Evolutionary conservation across 2,797 vertebrate species (phyloP).

Genomic region (Cyprinella venusta): DNA sequence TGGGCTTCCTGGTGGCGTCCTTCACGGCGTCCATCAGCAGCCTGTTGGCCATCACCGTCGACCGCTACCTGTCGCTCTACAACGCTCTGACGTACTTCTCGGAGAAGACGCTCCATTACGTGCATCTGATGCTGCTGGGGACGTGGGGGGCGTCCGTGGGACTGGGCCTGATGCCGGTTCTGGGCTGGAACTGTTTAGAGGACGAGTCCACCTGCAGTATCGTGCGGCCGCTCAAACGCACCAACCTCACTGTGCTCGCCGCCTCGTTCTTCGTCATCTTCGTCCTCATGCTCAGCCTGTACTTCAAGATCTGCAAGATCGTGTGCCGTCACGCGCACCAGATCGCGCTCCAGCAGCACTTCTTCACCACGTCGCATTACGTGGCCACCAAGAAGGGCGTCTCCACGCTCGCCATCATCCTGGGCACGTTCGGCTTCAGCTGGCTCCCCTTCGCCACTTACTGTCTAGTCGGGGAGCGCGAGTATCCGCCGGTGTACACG

Average conservation of each 20-base stretch:
- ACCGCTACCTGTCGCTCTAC: constrained; percentile 96
- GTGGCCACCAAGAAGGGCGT: constrained; percentile 95
- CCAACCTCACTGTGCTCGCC: constrained; percentile 90
- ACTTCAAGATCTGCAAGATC: constrained; percentile 96
- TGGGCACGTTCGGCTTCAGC: constrained; percentile 95
- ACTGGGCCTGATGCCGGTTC: constrained; percentile 89
- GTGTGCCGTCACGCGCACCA: constrained; percentile 96
- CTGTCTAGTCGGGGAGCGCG: constrained; percentile 89
- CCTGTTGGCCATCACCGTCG: constrained; percentile 94
- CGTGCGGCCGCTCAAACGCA: constrained; percentile 90
- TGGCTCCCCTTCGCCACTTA: constrained; percentile 99
- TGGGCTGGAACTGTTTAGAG: constrained; percentile 96
- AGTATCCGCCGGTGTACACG: constrained; percentile 91
- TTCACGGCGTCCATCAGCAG: constrained; percentile 97
- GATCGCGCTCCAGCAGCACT: constrained; percentile 97
- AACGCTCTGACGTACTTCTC: constrained; percentile 97
- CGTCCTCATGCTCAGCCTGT: constrained; percentile 93
- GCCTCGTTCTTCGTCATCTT: constrained; percentile 91
- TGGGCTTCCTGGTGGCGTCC: constrained; percentile 96
- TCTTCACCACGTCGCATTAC: constrained; percentile 91
- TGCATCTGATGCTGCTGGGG: constrained; percentile 88
- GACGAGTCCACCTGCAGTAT: constrained; percentile 88
- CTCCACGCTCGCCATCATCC: constrained; percentile 93
- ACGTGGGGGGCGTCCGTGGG: constrained; percentile 93
- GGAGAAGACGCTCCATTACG: constrained; percentile 90